Evolutionary conservation across 2,113 vertebrate species (phyloP).

Genomic region (Synodontis membranacea): DNA sequence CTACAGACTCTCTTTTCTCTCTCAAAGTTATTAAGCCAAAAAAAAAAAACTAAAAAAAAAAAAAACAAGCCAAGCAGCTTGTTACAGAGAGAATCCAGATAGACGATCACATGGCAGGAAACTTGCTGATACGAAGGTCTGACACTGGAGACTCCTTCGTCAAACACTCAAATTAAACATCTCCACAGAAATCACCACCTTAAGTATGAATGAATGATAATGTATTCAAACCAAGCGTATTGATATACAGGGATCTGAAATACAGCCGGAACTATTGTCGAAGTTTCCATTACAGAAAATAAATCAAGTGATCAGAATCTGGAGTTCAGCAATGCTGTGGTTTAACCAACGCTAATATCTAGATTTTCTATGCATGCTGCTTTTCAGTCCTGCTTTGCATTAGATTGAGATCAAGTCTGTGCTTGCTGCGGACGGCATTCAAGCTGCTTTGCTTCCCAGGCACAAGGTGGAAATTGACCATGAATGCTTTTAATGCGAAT

Average conservation of each 20-base stretch:
- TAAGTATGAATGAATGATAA: not conserved
- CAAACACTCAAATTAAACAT: not conserved
- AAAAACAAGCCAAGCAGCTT: no score
- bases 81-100: not conserved
- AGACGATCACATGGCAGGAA: not conserved
- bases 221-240: not conserved
- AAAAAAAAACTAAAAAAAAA: no score
- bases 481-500: slow-evolving; percentile 36
- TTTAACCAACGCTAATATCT: not conserved
- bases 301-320: not conserved
- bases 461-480: slow-evolving; percentile 43
- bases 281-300: not conserved
- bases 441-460: slow-evolving; percentile 23
- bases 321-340: not conserved
- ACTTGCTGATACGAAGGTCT: not conserved
- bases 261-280: not conserved
- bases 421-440: slow-evolving; percentile 7
- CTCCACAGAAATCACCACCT: not conserved
- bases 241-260: not conserved
- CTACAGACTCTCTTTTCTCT: not conserved
- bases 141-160: not conserved
- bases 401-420: slow-evolving; percentile 17
- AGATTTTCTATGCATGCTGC: not conserved
- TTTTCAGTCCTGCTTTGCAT: slow-evolving; percentile 9
- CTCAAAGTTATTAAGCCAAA: not conserved